Conservation (phyloP, 2,113 vertebrate species). For the Melospiza georgiana region DNA sequence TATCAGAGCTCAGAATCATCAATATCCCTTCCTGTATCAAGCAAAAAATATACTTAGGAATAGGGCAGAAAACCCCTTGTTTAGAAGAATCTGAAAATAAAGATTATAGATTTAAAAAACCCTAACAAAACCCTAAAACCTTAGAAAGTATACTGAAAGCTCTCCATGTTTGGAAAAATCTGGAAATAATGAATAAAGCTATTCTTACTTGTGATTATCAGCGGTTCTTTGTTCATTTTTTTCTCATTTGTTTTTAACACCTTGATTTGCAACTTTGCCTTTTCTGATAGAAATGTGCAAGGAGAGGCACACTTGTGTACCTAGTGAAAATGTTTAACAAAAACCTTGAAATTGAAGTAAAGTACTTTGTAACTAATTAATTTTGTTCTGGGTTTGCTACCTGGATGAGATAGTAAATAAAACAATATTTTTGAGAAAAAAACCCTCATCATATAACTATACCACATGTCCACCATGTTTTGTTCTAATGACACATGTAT, state of each 20-base stretch:
- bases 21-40: neutral
- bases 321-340: neutral
- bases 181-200: neutral
- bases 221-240: neutral
- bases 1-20: neutral
- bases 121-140: neutral
- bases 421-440: neutral
- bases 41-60: neutral
- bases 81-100: neutral
- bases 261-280: neutral
- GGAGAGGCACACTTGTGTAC: neutral
- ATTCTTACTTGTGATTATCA: neutral
- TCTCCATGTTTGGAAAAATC: neutral
- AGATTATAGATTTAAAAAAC: neutral
- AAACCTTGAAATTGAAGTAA: neutral
- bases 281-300: neutral
- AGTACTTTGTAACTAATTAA: neutral
- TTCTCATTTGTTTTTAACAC: neutral
- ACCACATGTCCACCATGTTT: neutral
- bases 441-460: rapidly evolving
- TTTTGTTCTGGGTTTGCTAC: neutral
- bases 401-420: neutral
- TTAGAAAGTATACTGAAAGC: neutral
- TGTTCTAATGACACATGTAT: neutral
- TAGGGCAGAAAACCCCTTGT: neutral